Percentiles rank a stretch among this genome's conserved stretches.
Evolutionary conservation across 2,797 vertebrate species (phyloP).

Genomic region (Pangasius sanitwongsei): DNA sequence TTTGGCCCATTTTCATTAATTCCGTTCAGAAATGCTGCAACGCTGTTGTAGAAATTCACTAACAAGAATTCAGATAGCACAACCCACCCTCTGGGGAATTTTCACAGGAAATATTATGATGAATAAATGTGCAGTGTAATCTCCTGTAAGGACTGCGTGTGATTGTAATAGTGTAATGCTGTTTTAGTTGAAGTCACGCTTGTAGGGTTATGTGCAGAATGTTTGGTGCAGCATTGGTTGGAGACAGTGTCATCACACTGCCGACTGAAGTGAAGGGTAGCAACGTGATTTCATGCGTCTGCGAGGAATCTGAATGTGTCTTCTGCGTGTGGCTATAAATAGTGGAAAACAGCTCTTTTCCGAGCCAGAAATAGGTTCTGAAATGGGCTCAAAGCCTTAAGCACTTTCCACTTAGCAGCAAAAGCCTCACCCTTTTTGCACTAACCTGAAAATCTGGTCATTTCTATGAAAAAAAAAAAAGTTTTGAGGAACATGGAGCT

Average conservation of each 20-base stretch:
- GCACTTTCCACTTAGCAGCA: conserved; percentile 53
- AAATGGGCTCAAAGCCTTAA: conserved; percentile 46
- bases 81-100: neutral
- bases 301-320: conserved; percentile 52
- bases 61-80: neutral
- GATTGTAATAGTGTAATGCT: neutral
- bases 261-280: conserved; percentile 47
- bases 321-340: conserved; percentile 59
- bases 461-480: conserved; percentile 7
- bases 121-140: conserved; percentile 4
- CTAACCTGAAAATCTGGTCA: conserved; percentile 23
- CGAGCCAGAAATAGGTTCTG: conserved; percentile 54
- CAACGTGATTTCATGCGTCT: conserved; percentile 53
- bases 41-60: neutral
- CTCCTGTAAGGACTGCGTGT: neutral
- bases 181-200: conserved; percentile 18
- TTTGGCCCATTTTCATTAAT: neutral
- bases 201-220: conserved; percentile 21
- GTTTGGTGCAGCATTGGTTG: conserved; percentile 17
- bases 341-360: conserved; percentile 55
- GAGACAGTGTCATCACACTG: conserved; percentile 48
- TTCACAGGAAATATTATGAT: conserved; percentile 1
- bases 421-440: conserved; percentile 42
- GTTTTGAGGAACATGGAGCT: neutral
- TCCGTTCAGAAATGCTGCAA: neutral